These are phyloP conservation scores for Scomber colias DNA, from an alignment of 2,113 vertebrate species.

Conservation along the genomic window DNA sequence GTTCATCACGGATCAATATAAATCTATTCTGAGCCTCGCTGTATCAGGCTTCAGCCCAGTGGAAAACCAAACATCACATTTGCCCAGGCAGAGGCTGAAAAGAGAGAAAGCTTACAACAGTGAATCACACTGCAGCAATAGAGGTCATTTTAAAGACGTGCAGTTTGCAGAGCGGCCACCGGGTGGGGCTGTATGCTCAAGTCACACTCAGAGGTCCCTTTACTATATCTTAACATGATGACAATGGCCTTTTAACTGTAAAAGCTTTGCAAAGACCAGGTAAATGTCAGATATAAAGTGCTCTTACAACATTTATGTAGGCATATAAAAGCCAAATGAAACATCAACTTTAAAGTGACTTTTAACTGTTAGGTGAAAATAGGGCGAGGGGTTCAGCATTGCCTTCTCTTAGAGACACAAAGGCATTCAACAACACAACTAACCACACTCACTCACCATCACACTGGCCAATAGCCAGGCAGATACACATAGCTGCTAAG, in stretches of 20 bases:
- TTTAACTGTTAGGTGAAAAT: not conserved
- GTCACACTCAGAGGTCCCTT: not conserved
- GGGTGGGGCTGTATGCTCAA: slow-evolving; percentile 34
- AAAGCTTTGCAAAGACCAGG: not conserved
- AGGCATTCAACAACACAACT: not conserved
- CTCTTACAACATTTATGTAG: not conserved
- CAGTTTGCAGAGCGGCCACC: slow-evolving; percentile 37
- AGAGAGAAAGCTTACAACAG: not conserved
- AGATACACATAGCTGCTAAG: not conserved
- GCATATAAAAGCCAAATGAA: not conserved
- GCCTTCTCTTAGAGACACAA: too few species aligned
- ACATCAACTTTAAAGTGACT: too few species aligned
- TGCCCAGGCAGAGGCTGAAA: slow-evolving; percentile 4
- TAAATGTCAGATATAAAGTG: not conserved
- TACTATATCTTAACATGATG: not conserved
- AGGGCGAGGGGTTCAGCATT: too few species aligned
- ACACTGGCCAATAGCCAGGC: not conserved
- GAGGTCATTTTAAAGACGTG: slow-evolving; percentile 39
- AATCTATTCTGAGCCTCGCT: slow-evolving; percentile 62
- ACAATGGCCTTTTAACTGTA: not conserved
- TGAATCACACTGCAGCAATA: slow-evolving; percentile 44
- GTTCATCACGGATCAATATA: slow-evolving; percentile 54
- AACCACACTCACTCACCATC: not conserved
- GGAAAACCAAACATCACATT: slow-evolving; percentile 56
- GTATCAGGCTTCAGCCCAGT: slow-evolving; percentile 60